Conservation (phyloP, 2,797 vertebrate genomes). For the Thaleichthys pacificus region DNA sequence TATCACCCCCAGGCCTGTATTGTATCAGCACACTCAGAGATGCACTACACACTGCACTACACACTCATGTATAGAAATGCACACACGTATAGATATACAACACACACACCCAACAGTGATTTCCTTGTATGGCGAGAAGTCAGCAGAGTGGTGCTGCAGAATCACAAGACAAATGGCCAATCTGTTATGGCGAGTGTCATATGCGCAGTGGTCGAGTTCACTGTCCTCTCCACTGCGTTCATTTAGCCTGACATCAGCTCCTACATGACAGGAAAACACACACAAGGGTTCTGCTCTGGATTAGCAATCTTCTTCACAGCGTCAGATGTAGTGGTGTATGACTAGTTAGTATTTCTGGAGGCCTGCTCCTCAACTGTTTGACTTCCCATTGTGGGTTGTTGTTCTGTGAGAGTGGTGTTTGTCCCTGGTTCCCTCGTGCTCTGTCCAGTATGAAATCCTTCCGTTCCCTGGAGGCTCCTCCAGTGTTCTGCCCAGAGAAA, state of each 20-base stretch:
- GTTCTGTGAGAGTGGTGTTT: neutral
- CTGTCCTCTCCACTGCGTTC: constrained; percentile 35
- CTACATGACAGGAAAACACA: constrained; percentile 33
- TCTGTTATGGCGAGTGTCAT: constrained; percentile 64
- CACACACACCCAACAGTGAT: constrained; percentile 1
- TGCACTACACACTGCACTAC: neutral
- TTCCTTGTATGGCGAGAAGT: neutral
- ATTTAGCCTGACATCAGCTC: constrained; percentile 49
- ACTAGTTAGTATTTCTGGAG: neutral
- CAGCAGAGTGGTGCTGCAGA: constrained; percentile 8
- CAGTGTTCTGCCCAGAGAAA: constrained; percentile 23
- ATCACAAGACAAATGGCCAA: constrained; percentile 55
- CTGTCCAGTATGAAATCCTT: constrained; percentile 2
- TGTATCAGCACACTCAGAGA: neutral
- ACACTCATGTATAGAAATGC: neutral
- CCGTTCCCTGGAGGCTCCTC: constrained; percentile 19
- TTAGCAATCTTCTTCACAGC: neutral
- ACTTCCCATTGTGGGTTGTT: constrained; percentile 1
- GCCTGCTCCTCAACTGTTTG: constrained; percentile 1
- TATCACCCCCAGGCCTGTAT: constrained; percentile 5
- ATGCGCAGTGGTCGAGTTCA: constrained; percentile 50
- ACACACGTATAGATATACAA: neutral
- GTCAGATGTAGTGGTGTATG: neutral
- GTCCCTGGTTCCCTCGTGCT: constrained; percentile 1
- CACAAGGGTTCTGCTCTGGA: constrained; percentile 44